These are phyloP conservation scores for Drosophila conformis DNA, from an alignment of 2,888 invertebrate species.

Conservation along the genomic window DNA sequence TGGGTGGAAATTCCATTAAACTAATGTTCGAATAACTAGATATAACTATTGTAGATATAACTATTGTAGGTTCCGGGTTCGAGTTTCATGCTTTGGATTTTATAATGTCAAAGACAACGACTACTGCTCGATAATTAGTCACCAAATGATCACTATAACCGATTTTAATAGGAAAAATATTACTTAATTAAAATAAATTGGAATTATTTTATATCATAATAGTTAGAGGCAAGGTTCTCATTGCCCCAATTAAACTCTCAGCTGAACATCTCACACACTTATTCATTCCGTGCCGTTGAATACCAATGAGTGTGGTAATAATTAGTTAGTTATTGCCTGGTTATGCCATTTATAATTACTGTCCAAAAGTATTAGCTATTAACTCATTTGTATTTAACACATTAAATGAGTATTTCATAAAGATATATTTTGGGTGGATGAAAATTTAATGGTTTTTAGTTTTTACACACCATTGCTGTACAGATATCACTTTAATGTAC, in stretches of 20 bases:
- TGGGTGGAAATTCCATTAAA: background rate
- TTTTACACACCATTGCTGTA: constrained; percentile 36
- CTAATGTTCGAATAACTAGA: background rate
- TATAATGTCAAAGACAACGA: background rate
- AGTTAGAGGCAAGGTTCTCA: background rate
- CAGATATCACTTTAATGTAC: constrained; percentile 8
- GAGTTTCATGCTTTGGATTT: background rate
- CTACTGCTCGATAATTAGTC: background rate
- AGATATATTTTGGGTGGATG: background rate
- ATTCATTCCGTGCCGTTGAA: background rate
- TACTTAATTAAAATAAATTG: background rate
- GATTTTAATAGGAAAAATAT: background rate
- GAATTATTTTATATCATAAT: background rate
- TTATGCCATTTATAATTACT: background rate
- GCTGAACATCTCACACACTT: background rate
- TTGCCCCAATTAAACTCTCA: background rate
- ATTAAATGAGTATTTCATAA: background rate
- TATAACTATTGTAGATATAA: background rate
- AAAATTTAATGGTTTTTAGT: background rate
- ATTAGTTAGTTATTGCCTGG: background rate
- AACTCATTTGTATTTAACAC: background rate
- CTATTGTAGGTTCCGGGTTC: background rate
- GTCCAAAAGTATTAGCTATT: background rate
- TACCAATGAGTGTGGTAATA: background rate
- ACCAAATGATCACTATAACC: background rate